Evolutionary conservation across 2,888 invertebrate genomes (phyloP).

Genomic region (Conomelus anceps): DNA sequence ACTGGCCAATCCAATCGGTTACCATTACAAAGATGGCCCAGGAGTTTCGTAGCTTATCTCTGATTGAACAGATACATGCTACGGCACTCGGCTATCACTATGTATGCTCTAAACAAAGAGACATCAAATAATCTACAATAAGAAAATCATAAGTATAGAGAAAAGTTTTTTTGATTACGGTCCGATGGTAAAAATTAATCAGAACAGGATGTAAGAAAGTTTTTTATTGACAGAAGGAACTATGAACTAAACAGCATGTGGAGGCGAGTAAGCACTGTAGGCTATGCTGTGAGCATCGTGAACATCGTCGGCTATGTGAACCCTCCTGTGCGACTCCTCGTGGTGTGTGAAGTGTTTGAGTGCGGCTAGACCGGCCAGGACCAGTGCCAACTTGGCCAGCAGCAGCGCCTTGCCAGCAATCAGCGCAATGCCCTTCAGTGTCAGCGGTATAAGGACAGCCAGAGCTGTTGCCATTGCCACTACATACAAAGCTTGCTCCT

Average conservation of each 20-base stretch:
- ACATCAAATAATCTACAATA: too few relatives aligned
- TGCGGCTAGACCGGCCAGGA: conserved; percentile 15
- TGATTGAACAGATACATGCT: too few relatives aligned
- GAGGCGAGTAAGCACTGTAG: neutral
- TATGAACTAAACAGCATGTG: neutral
- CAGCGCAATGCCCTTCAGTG: conserved; percentile 15
- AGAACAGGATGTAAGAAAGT: neutral
- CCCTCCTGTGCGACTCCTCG: neutral
- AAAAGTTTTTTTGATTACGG: too few relatives aligned
- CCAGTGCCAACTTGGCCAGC: conserved; percentile 18
- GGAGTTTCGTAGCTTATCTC: too few relatives aligned
- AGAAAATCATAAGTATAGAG: too few relatives aligned
- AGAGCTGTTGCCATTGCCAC: conserved; percentile 4
- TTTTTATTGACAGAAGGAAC: neutral
- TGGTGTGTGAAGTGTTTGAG: conserved; percentile 2
- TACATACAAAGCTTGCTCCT: conserved; percentile 13
- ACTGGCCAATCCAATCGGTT: too few relatives aligned
- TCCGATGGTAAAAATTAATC: neutral
- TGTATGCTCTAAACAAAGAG: too few relatives aligned
- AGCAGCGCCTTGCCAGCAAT: conserved; percentile 19
- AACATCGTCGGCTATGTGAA: neutral
- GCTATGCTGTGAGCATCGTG: neutral
- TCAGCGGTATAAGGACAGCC: conserved; percentile 16
- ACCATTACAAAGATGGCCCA: too few relatives aligned
- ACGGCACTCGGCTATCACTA: too few relatives aligned